Base-by-base conservation (phyloP, 2,888 invertebrate species). In the Anorthoa munda region DNA sequence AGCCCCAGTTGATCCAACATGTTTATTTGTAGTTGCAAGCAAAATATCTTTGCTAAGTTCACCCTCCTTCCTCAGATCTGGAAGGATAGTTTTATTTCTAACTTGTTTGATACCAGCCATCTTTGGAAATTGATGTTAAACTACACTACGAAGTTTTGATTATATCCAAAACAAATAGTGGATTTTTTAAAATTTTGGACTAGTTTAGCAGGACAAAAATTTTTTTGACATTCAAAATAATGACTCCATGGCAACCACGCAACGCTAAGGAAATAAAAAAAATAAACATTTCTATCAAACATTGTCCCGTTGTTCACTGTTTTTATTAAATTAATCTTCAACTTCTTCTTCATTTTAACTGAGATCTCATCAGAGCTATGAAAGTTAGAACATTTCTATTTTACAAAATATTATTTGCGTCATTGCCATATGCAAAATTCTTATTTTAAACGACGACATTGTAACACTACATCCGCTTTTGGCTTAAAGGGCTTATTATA, bases 11-110 rank as follows among this genome's bases (percentile, higher is more conserved):
- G 95, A 89, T 53, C 90, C 93, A 39, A 92, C 93, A 78, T 95
- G 94, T 86, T 96, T 96, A 74, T 94, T 91, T 70, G 91, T 92
- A 26, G 95, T 94, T 50, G 94, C 89, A 55, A 96, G 88, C 5
- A 93, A 85, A 81, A 96, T 94, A 48, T 94, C 93, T 81, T 95
- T 94, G 0, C 88, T 87, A 18, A 96, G 89, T 74, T 87, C 83
- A 2, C 96, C 96, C 86, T 96, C 96, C 77, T 95, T 95, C 21
- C 89, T 89, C 77, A 96, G 85, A 81, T 95, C 93, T 11, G 96
- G 96, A 26, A 96, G 88, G 48, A 96, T 90, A 67, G 88, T 92
- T 89, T 95, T 96, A 85, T 96, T 96, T 76, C 95, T 90, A 23
- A 95, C 92, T 93, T 95, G 94, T 84, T 92, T 95, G 45, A 92